A percentile compares a stretch with the other conserved stretches of the same genome.
phyloP scores from a whole-genome alignment of 2,113 vertebrate species.

The Nerophis ophidion region DNA sequence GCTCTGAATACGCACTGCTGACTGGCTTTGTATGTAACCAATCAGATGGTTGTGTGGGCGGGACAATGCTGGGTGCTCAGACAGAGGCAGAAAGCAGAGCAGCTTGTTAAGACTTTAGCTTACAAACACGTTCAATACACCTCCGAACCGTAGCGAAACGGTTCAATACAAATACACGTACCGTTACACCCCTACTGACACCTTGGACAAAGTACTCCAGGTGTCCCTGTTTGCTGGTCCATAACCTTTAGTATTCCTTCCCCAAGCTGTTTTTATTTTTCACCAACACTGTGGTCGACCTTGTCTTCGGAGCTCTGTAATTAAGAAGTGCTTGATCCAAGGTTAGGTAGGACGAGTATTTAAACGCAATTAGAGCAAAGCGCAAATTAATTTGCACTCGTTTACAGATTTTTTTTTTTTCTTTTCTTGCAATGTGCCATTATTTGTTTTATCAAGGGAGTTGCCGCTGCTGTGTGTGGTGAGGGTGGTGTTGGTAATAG shows the following conservation, averaged over 20 bases:
- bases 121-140: too few relatives aligned
- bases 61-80: too few relatives aligned
- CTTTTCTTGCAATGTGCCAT: constrained; percentile 56
- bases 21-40: too few relatives aligned
- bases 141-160: too few relatives aligned
- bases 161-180: too few relatives aligned
- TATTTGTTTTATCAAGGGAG: constrained; percentile 74
- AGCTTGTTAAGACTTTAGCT: too few relatives aligned
- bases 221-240: too few relatives aligned
- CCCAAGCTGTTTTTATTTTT: constrained; percentile 66
- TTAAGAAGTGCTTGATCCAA: constrained; percentile 63
- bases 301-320: constrained; percentile 60
- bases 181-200: too few relatives aligned
- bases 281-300: constrained; percentile 55
- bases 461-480: constrained; percentile 64
- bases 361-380: constrained; percentile 72
- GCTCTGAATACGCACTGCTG: too few relatives aligned
- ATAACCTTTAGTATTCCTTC: constrained; percentile 31
- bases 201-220: too few relatives aligned
- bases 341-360: constrained; percentile 70
- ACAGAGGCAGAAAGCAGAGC: too few relatives aligned
- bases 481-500: constrained; percentile 31
- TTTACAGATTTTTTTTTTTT: constrained; percentile 62
- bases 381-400: constrained; percentile 70
- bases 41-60: too few relatives aligned